Base-by-base conservation (phyloP, 2,113 vertebrate genomes). In the Hymenochirus boettgeri region DNA sequence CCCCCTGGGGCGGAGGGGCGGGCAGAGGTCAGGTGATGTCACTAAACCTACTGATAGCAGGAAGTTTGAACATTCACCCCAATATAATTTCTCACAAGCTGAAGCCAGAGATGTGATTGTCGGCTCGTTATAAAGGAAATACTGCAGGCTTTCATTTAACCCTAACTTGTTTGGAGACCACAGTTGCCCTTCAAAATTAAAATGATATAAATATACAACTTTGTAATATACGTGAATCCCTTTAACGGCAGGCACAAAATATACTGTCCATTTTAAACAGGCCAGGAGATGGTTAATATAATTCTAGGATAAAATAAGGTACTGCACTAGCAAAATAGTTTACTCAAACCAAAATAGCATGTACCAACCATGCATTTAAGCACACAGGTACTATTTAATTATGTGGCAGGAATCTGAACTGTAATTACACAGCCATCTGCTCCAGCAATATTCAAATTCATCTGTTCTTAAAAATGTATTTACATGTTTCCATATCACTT, bases 381-480 rank as follows among this genome's bases (percentile, higher is more conserved):
- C 47, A 23, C 55, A 45, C 56, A 67, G 64, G 63, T 67, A 67
- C 13, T 56, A 45, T 67, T 58, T 59, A 67, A 67, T 67, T 67
- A 59, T 26, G 47, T 52, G 64, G 23, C 37, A 27, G 55, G 58
- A 37, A 59, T 67, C 18, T 39, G 17, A 67, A 57, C 64, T 59
- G 47, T 67, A 67, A 67, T 67, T 67, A 59, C 42, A 31, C 55
- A 59, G 64, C 64, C 64, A 67, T 67, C 64, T 67, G 64, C 48
- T 67, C 45, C 64, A 29, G 47, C 22, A 42, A 67, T 67, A 59
- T 59, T 52, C 57, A 59, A 59, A 67, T 67, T 52, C 46, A 67
- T 67, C 64, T 67, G 23, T 33, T 21, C 33, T 52, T 59, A 35
- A 46, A 67, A 59, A 67, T 67, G 64, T 58, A 67, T 67, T 65